Evolutionary conservation across 2,888 invertebrate genomes (phyloP), one percentile per base, ranked within the genome.

Genomic region (Dione vanillae): DNA sequence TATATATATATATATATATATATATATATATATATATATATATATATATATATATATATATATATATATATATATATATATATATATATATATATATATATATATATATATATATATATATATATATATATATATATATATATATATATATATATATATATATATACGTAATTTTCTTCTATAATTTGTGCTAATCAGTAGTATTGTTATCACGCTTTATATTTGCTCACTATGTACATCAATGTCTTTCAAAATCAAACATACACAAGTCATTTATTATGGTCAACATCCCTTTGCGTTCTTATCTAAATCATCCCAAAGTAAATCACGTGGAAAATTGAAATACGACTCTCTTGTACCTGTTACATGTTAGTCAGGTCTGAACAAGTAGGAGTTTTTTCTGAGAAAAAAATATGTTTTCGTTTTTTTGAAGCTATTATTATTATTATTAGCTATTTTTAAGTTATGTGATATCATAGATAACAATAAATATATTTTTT

Each of bases 301-400:
- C 69, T 69, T 69, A 51, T 65, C 69, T 64, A 83, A 83, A 84
- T 84, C 83, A 85, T 84, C 80, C 82, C 81, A 77, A 81, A 84
- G 87, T 87, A 87, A 90, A 90, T 91, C 89, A 90, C 82, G 83
- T 84, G 88, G 87, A 90, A 91, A 92, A 91, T 91, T 91, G 87
- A 89, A 91, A 90, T 83, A 80, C 72, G 76, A 61, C 7, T 77
- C 77, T 74, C 16, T 40, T 40, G 11, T 77, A 75, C 59, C 74
- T 75, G 74, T 74, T 78, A 76, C 79, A 37, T 74, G 77, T 77
- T 82, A 82, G 82, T 83, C 83, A 84, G 86, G 84, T 88, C 88
- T 85, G 82, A 87, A 87, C 83, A 85, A 87, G 81, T 77, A 76
- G 77, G 7, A 82, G 84, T 37, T 82, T 81, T 82, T 19, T 35